Evolutionary conservation across 2,797 vertebrate species (phyloP).

Genomic region (Enoplosus armatus): DNA sequence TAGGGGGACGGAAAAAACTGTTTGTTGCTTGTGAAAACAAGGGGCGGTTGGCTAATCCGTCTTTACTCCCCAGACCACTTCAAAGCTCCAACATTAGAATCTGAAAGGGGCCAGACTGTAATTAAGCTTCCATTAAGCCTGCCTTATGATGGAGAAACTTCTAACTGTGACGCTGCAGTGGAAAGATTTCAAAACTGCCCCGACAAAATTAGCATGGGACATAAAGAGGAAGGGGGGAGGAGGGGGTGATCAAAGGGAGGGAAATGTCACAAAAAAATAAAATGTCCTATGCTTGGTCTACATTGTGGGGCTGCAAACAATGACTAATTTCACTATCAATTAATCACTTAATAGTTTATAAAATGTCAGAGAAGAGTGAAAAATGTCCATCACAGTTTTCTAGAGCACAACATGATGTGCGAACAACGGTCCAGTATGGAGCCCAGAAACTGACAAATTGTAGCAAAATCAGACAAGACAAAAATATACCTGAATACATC

Average conservation of each 20-base stretch:
- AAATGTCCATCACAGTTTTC: neutral
- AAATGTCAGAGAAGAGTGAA: neutral
- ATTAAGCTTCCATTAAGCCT: conserved; percentile 86
- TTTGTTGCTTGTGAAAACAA: conserved; percentile 85
- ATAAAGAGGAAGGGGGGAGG: conserved; percentile 49
- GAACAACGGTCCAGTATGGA: neutral
- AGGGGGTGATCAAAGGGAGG: conserved; percentile 21
- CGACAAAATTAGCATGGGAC: conserved; percentile 68
- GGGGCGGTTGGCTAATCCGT: conserved; percentile 80
- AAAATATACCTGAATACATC: neutral
- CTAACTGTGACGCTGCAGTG: conserved; percentile 83
- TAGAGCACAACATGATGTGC: neutral
- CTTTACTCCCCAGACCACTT: conserved; percentile 82
- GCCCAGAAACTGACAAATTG: neutral
- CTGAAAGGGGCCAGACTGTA: conserved; percentile 81
- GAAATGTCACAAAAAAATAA: conserved; percentile 27
- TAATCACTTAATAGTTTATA: neutral
- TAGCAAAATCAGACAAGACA: neutral
- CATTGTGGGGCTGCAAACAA: neutral
- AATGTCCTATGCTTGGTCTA: neutral
- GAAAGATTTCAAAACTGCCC: conserved; percentile 81
- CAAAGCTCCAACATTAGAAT: conserved; percentile 84
- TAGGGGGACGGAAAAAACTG: conserved; percentile 82
- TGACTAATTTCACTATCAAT: neutral
- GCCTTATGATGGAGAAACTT: conserved; percentile 82